Conservation (phyloP, 2,888 invertebrate species). For the Lycophotia porphyrea region DNA sequence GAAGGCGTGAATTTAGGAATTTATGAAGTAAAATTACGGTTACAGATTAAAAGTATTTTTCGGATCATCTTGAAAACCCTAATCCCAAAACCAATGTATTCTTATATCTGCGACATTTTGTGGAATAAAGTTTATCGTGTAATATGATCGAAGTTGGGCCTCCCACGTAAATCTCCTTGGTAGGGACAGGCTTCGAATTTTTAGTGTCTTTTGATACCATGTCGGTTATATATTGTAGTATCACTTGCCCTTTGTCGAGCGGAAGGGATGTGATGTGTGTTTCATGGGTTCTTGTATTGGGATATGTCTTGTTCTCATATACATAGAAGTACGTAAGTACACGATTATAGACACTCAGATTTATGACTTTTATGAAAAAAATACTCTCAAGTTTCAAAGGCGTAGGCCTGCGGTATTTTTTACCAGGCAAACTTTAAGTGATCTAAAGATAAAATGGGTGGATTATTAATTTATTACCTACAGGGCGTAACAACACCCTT, state of each 20-base stretch:
- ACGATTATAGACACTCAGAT: not conserved
- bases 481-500: too few species aligned
- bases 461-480: not conserved
- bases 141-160: constrained; percentile 62
- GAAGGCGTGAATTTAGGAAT: too few species aligned
- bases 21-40: not conserved
- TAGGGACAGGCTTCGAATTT: constrained; percentile 51
- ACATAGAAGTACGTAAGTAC: not conserved
- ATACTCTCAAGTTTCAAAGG: too few species aligned
- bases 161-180: constrained; percentile 50
- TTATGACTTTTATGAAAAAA: not conserved
- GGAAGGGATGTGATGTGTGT: constrained; percentile 5
- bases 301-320: not conserved
- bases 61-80: constrained; percentile 40
- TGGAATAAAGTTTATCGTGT: constrained; percentile 62
- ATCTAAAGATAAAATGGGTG: not conserved
- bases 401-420: not conserved
- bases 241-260: constrained; percentile 1
- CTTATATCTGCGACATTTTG: constrained; percentile 55
- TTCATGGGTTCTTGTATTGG: not conserved
- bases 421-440: not conserved
- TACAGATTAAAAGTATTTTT: not conserved
- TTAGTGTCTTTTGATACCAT: constrained; percentile 44
- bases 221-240: constrained; percentile 20
- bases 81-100: constrained; percentile 44